phyloP scores from a whole-genome alignment of 2,113 vertebrate genomes.

The Python bivittatus region DNA sequence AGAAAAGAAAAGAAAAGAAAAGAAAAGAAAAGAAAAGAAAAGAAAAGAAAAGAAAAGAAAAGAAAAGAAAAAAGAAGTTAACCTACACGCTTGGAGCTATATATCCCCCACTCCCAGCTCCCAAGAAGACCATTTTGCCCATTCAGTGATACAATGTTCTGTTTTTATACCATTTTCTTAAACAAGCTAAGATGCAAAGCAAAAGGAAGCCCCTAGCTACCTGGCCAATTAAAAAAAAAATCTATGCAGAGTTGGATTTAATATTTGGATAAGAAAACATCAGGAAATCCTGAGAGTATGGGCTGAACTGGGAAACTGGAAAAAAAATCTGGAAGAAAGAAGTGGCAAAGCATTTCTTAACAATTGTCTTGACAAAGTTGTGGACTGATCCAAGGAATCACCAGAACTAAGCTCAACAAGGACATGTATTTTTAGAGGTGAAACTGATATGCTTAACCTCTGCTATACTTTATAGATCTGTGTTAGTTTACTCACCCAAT shows the following conservation, averaged over 20 bases:
- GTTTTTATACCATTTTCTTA: not conserved
- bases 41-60: not conserved
- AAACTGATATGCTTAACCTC: not conserved
- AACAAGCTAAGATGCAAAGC: not conserved
- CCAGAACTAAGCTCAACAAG: not conserved
- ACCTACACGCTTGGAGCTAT: no score
- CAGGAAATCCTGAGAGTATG: not conserved
- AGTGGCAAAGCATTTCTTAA: not conserved
- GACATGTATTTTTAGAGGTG: not conserved
- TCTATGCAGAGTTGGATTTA: not conserved
- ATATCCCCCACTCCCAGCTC: no score
- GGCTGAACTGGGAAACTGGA: not conserved
- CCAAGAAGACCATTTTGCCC: not conserved
- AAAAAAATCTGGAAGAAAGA: not conserved
- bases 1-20: not conserved
- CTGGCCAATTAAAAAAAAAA: not conserved
- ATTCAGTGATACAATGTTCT: not conserved
- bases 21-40: not conserved
- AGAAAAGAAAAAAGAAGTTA: not conserved
- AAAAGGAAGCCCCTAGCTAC: not conserved
- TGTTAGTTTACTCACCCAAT: not conserved
- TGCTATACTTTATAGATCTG: not conserved
- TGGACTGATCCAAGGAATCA: no score
- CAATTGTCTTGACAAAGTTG: not conserved
- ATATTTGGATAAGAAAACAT: not conserved